These are phyloP conservation scores for Euplexia lucipara DNA, from an alignment of 2,888 invertebrate genomes.

Conservation along the genomic window DNA sequence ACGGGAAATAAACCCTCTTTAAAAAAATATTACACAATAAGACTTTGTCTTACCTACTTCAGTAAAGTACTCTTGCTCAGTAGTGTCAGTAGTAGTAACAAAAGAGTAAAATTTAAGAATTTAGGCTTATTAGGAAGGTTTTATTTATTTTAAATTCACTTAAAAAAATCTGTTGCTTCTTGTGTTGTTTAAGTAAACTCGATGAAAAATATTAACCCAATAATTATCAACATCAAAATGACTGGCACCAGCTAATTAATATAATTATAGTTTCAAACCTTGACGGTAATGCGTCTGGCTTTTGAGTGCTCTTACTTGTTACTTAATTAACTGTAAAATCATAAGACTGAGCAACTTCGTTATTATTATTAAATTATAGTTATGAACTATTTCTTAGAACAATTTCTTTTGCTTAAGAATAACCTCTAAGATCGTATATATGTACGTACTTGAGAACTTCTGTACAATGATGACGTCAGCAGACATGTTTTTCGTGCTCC, in stretches of 20 bases:
- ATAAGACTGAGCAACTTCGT: slow-evolving; percentile 26
- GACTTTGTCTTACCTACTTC: no score
- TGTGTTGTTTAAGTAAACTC: no score
- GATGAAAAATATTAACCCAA: neutral
- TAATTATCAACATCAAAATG: neutral
- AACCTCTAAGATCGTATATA: no score
- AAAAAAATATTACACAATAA: no score
- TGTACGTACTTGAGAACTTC: neutral
- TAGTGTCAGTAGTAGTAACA: no score
- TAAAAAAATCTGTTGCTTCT: no score
- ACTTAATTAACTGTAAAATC: slow-evolving; percentile 35
- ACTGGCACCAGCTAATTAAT: slow-evolving; percentile 4
- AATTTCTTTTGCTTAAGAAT: neutral
- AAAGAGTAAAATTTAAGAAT: no score
- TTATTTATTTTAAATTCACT: neutral
- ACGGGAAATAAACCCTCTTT: no score
- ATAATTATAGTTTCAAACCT: slow-evolving; percentile 10
- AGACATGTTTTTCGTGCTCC: neutral
- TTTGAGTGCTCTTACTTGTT: slow-evolving; percentile 28
- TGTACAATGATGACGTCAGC: slow-evolving; percentile 2
- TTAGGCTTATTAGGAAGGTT: no score
- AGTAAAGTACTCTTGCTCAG: no score
- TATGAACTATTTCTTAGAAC: slow-evolving; percentile 11
- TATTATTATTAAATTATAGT: slow-evolving; percentile 13
- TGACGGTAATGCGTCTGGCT: slow-evolving; percentile 17